Percentiles rank a stretch among this genome's conserved stretches.
Evolutionary conservation across 2,113 vertebrate genomes (phyloP).

Genomic region (Numida meleagris): DNA sequence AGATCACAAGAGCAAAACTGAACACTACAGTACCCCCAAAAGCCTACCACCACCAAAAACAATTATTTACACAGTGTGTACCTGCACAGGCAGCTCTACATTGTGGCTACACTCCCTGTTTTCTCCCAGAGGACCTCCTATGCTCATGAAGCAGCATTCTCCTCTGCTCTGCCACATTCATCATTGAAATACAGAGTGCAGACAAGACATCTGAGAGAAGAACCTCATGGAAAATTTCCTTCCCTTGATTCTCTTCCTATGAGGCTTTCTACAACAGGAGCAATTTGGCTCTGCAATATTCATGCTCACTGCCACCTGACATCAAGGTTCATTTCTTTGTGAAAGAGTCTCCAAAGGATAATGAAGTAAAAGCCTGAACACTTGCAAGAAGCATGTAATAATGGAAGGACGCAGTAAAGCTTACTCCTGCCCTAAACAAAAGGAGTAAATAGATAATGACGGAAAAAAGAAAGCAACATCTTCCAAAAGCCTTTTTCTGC

Average conservation of each 20-base stretch:
- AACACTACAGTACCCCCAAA: background rate
- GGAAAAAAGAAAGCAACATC: background rate
- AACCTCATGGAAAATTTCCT: background rate
- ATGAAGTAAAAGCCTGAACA: slow-evolving; percentile 45
- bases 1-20: background rate
- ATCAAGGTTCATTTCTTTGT: slow-evolving; percentile 54
- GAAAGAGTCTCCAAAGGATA: slow-evolving; percentile 50
- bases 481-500: background rate
- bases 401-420: background rate
- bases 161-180: background rate
- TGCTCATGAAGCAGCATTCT: background rate
- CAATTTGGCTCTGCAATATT: slow-evolving; percentile 47
- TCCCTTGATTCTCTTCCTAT: background rate
- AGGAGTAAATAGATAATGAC: background rate
- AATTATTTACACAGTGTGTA: background rate
- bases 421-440: background rate
- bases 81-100: background rate
- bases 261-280: background rate
- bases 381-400: slow-evolving; percentile 37
- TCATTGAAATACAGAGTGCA: background rate
- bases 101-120: background rate
- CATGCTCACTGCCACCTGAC: slow-evolving; percentile 39
- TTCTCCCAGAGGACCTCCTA: background rate
- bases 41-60: background rate
- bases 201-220: background rate